These are phyloP conservation scores for Corvus cornix DNA, from an alignment of 2,113 vertebrate species.

Conservation along the genomic window DNA sequence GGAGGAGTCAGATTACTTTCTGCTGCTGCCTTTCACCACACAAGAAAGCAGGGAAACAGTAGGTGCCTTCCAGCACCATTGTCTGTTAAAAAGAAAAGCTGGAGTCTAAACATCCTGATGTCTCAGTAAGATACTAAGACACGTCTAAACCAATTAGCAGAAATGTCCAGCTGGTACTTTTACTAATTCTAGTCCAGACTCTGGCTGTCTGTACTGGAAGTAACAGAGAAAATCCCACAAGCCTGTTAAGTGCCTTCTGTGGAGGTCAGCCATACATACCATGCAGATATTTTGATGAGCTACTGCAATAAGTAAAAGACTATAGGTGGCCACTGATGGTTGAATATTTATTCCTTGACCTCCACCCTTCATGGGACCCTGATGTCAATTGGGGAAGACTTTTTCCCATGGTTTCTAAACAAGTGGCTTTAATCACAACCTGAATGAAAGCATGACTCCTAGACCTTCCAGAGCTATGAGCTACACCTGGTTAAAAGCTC, in stretches of 20 bases:
- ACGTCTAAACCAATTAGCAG: slow-evolving; percentile 17
- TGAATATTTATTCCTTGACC: background rate
- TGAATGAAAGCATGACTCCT: background rate
- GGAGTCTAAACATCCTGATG: background rate
- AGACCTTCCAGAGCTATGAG: background rate
- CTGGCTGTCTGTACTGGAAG: background rate
- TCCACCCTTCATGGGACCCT: rapidly evolving
- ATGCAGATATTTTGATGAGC: background rate
- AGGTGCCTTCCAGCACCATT: background rate
- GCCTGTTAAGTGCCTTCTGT: background rate
- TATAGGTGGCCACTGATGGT: background rate
- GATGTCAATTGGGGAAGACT: background rate
- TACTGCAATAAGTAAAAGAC: background rate
- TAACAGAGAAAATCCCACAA: slow-evolving; percentile 13
- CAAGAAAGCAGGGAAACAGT: background rate
- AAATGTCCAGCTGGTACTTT: slow-evolving; percentile 7
- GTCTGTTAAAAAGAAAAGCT: background rate
- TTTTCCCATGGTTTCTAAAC: background rate
- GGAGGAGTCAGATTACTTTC: background rate
- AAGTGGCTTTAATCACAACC: background rate
- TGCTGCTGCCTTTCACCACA: background rate
- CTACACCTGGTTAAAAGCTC: background rate
- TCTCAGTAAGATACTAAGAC: background rate
- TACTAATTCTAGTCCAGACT: slow-evolving; percentile 17
- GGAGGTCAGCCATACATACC: background rate